Evolutionary conservation across 2,797 vertebrate species (phyloP).

Genomic region (Spinus pinus): DNA sequence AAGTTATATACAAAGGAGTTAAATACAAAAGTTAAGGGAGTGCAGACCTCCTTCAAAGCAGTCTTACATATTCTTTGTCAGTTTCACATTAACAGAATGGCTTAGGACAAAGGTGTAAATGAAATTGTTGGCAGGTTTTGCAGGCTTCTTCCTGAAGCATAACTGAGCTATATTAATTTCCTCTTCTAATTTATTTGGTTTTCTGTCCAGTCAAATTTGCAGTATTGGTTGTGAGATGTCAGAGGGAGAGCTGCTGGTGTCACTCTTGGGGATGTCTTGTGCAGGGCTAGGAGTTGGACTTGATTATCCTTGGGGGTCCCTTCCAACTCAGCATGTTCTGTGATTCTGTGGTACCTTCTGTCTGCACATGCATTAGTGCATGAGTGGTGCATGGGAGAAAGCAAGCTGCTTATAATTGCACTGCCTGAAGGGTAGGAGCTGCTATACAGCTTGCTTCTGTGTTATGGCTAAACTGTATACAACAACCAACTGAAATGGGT

Average conservation of each 20-base stretch:
- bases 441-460: neutral
- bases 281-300: neutral
- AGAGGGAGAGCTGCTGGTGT: neutral
- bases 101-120: neutral
- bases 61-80: neutral
- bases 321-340: neutral
- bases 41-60: neutral
- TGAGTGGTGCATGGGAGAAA: neutral
- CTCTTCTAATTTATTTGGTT: neutral
- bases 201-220: neutral
- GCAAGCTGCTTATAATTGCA: neutral
- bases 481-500: neutral
- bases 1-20: too few relatives aligned
- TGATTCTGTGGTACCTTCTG: neutral
- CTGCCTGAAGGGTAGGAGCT: neutral
- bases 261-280: neutral
- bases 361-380: neutral
- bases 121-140: neutral
- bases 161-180: neutral
- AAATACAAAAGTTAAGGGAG: too few relatives aligned
- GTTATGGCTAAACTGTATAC: neutral
- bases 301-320: neutral
- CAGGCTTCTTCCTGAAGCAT: neutral
- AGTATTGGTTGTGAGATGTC: neutral
- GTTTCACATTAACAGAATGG: neutral